Conservation (phyloP, 2,113 vertebrate genomes). For the Falco punctatus region DNA sequence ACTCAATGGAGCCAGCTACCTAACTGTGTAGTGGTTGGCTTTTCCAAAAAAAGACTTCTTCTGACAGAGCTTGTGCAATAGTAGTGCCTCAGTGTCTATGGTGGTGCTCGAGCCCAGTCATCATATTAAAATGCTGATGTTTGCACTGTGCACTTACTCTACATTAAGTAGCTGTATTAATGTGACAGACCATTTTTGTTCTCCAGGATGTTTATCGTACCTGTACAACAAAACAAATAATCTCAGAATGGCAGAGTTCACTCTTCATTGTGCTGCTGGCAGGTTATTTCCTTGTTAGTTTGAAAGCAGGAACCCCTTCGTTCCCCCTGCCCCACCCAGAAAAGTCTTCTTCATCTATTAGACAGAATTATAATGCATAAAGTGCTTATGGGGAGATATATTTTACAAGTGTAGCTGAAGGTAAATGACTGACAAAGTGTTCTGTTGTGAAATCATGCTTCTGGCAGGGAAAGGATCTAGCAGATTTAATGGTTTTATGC, state of each 20-base stretch:
- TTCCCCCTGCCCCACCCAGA: not conserved
- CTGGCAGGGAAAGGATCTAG: not conserved
- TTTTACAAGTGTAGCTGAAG: slow-evolving; percentile 1
- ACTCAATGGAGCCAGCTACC: not conserved
- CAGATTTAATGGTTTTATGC: not conserved
- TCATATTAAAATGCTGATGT: not conserved
- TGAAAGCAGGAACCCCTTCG: not conserved
- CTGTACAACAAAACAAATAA: not conserved
- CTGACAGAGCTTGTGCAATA: no score
- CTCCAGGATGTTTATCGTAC: not conserved
- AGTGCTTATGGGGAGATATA: not conserved
- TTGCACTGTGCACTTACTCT: not conserved
- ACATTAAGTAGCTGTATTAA: not conserved
- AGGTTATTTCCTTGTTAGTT: not conserved
- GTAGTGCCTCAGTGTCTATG: not conserved
- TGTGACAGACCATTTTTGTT: not conserved
- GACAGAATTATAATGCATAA: not conserved
- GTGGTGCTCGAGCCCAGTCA: not conserved
- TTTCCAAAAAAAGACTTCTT: not conserved
- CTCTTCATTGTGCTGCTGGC: not conserved
- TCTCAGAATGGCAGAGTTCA: not conserved
- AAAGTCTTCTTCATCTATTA: not conserved
- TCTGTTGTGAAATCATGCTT: not conserved
- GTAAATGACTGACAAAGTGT: not conserved
- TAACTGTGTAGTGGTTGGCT: not conserved